A percentile compares a stretch with the other conserved stretches of the same genome.
Conservation (phyloP, 2,888 invertebrate genomes). For the Scelioninae gen. 1 region DNA sequence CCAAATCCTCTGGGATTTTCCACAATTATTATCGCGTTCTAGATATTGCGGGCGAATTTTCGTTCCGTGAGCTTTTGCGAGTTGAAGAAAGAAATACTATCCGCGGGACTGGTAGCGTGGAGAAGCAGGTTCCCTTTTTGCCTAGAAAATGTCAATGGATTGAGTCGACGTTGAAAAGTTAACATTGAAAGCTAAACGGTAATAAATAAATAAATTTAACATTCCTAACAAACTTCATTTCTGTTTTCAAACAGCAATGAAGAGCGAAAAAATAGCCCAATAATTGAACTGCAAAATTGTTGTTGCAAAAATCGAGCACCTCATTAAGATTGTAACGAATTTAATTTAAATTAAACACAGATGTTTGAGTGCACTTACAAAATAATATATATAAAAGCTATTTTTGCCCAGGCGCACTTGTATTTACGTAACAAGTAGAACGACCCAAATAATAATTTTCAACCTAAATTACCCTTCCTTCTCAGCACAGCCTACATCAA, state of each 20-base stretch:
- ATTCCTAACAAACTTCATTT: neutral
- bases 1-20: conserved; percentile 16
- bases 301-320: neutral
- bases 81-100: neutral
- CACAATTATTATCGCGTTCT: neutral
- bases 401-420: conserved; percentile 47
- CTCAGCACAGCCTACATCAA: conserved; percentile 59
- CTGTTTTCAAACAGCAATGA: neutral
- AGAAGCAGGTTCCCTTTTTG: too few species aligned
- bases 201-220: neutral
- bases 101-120: neutral
- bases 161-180: neutral
- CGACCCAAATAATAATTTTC: conserved; percentile 69
- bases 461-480: conserved; percentile 64
- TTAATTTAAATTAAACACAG: conserved; percentile 14
- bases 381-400: conserved; percentile 39
- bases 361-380: conserved; percentile 1
- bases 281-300: neutral
- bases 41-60: neutral
- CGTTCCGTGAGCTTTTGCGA: neutral
- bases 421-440: conserved; percentile 67
- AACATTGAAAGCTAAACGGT: neutral
- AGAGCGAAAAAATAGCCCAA: neutral
- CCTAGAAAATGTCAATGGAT: neutral
- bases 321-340: conserved; percentile 19